Conservation (phyloP, 2,113 vertebrate genomes). For the Capra hircus region DNA sequence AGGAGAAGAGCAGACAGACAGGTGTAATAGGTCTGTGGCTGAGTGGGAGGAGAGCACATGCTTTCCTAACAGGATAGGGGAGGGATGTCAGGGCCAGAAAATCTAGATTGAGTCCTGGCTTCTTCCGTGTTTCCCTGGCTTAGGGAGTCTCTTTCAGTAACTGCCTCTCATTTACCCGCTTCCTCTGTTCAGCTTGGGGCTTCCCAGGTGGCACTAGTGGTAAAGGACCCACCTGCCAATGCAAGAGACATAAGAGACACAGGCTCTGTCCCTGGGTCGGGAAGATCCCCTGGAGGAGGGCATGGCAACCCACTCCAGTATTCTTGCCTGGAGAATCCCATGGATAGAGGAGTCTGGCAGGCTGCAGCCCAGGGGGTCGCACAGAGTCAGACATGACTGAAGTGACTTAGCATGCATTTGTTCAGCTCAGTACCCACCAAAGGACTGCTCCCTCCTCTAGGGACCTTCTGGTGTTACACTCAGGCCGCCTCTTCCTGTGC, state of each 20-base stretch:
- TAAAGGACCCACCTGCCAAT: background rate
- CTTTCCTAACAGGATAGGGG: background rate
- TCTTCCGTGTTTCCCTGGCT: background rate
- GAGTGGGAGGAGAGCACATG: background rate
- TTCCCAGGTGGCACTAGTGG: background rate
- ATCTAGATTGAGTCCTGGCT: background rate
- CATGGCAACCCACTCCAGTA: background rate
- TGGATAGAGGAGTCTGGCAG: background rate
- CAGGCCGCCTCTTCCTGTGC: background rate
- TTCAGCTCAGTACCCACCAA: background rate
- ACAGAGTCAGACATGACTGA: background rate
- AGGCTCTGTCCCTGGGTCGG: background rate
- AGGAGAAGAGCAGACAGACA: background rate
- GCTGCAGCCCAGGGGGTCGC: background rate
- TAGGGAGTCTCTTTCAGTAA: background rate
- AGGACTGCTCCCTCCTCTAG: background rate
- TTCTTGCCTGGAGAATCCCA: background rate
- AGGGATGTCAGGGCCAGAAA: background rate
- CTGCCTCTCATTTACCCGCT: background rate
- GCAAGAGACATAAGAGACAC: background rate
- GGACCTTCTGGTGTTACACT: background rate
- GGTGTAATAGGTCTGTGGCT: background rate
- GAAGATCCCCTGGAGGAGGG: background rate
- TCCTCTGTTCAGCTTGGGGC: background rate
- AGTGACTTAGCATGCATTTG: background rate